Evolutionary conservation across 2,113 vertebrate genomes (phyloP), one percentile per base, ranked within the genome.

Genomic region (Myxocyprinus asiaticus): DNA sequence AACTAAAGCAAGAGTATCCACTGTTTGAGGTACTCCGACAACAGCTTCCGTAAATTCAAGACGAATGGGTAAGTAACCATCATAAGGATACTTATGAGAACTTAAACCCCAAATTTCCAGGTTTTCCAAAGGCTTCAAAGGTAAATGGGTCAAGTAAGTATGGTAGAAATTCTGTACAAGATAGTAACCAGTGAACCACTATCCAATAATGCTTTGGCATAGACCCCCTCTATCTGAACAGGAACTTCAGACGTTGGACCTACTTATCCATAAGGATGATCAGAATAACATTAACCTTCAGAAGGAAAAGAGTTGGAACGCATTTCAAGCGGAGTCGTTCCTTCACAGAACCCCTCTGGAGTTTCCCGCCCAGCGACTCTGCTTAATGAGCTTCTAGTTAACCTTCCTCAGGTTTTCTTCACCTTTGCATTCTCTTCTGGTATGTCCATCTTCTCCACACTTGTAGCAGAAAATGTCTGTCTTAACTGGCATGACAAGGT

Each of bases 61-160:
- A 12, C 44, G 45, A 5, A 81, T 45, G 7, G 55, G 51, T 59
- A 84, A 56, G 50, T 84, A 81, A n/a, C 70, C 64, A 65, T 81
- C 44, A 22, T 81, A 78, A 6, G 65, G 58, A 59, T 80, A 80
- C 22, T 76, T 45, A 43, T 65, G 15, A 43, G 72, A 14, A 42
- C 73, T 83, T 11, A 83, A 64, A 53, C 73, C 72, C 82, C 82
- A 83, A 15, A 83, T 66, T n/a, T 83, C 70, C 22, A 83, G 50
- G 2, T 68, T 53, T 11, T 64, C 42, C 7, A 80, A 14, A 5
- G 78, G 67, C 8, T 75, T 11, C 12, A 83, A 4, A 33, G 77
- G 65, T 47, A 77, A 45, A 45, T 83, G 82, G 44, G 61, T 45
- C 56, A 83, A 53, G 42, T 83, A 80, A 4, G 45, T 71, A 17